phyloP scores from a whole-genome alignment of 2,888 invertebrate species.

The Sylvicola cinctus region DNA sequence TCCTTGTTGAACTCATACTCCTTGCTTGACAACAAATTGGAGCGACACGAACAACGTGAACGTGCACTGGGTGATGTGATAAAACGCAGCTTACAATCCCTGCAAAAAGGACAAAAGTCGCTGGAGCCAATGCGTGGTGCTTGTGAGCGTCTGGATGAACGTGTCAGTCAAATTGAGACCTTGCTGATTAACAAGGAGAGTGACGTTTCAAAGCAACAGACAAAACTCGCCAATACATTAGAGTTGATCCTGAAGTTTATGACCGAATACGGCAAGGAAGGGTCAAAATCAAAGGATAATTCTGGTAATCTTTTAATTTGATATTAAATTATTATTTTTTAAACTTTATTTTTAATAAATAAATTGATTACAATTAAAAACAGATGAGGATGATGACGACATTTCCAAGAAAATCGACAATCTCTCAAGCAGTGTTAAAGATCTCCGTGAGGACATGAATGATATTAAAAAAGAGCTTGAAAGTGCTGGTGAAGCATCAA shows the following conservation, averaged over 20 bases:
- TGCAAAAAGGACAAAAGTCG: slow-evolving; percentile 52
- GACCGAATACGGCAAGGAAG: slow-evolving; percentile 15
- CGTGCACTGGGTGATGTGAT: slow-evolving; percentile 56
- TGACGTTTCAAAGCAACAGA: slow-evolving; percentile 20
- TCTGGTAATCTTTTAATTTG: not conserved
- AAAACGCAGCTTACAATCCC: slow-evolving; percentile 44
- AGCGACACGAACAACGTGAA: slow-evolving; percentile 66
- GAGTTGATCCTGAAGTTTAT: slow-evolving; percentile 24
- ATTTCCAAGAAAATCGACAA: slow-evolving; percentile 16
- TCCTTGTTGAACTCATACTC: slow-evolving; percentile 63
- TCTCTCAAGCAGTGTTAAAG: slow-evolving; percentile 12
- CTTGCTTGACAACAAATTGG: slow-evolving; percentile 59
- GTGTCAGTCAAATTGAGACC: slow-evolving; percentile 55
- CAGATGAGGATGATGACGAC: slow-evolving; percentile 6
- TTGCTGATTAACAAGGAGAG: slow-evolving; percentile 40
- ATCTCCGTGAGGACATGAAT: slow-evolving; percentile 16
- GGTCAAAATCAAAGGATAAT: not conserved
- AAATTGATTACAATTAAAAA: not conserved
- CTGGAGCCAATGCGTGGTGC: slow-evolving; percentile 49
- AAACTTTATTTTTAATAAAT: not conserved
- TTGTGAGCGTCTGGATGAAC: slow-evolving; percentile 49
- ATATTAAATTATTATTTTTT: too few species aligned
- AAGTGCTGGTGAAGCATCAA: slow-evolving; percentile 11
- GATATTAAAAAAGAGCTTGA: slow-evolving; percentile 21
- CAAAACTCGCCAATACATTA: slow-evolving; percentile 19